Percentiles rank a stretch among this genome's conserved stretches.
Conservation (phyloP, 2,113 vertebrate species). For the Sminthopsis crassicaudata region DNA sequence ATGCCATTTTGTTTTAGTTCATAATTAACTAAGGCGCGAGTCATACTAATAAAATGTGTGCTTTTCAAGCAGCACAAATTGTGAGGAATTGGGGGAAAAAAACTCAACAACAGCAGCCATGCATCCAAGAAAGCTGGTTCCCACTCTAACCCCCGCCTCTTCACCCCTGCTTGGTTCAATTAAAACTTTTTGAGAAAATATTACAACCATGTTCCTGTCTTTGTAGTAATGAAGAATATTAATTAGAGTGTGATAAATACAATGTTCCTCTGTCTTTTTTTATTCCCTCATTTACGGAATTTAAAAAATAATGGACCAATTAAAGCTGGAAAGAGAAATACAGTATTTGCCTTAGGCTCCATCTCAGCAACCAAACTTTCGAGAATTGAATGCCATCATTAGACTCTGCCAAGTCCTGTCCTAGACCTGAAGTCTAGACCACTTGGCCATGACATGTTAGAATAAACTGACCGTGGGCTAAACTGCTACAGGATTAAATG, state of each 20-base stretch:
- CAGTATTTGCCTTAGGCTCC: conserved; percentile 64
- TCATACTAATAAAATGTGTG: conserved; percentile 48
- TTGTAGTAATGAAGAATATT: conserved; percentile 74
- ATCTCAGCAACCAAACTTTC: conserved; percentile 50
- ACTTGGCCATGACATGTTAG: not conserved
- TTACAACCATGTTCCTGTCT: conserved; percentile 65
- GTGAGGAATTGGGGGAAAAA: conserved; percentile 61
- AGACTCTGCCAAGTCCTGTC: not conserved
- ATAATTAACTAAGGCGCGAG: conserved; percentile 65
- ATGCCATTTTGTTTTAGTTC: conserved; percentile 72
- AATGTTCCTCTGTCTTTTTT: conserved; percentile 74
- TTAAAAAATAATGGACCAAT: conserved; percentile 79
- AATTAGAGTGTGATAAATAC: conserved; percentile 69
- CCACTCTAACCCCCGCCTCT: conserved; percentile 2
- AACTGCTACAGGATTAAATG: not conserved
- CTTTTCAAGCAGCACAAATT: conserved; percentile 62
- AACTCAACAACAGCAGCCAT: conserved; percentile 68
- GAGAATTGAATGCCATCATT: conserved; percentile 17
- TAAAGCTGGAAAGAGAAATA: conserved; percentile 66
- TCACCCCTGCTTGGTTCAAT: conserved; percentile 71
- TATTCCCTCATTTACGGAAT: conserved; percentile 76
- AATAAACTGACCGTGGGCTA: not conserved
- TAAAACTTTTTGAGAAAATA: conserved; percentile 80
- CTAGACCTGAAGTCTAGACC: not conserved
- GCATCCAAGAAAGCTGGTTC: conserved; percentile 57